phyloP scores from a whole-genome alignment of 2,113 vertebrate genomes.

The Tautogolabrus adspersus region DNA sequence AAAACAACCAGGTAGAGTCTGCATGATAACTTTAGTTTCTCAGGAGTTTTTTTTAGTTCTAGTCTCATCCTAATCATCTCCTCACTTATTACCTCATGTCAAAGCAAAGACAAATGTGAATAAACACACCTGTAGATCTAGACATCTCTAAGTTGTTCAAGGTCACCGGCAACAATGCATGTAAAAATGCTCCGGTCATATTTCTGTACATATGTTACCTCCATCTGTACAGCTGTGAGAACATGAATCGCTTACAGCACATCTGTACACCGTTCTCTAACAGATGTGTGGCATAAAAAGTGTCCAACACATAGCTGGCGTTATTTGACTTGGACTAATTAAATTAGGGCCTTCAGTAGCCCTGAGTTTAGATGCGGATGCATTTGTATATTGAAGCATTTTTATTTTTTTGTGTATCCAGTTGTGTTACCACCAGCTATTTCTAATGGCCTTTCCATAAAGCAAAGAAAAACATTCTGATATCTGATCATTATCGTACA shows the following conservation, averaged over 20 bases:
- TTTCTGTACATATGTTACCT: slow-evolving; percentile 43
- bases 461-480: slow-evolving; percentile 24
- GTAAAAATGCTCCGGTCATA: slow-evolving; percentile 6
- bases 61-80: slow-evolving; percentile 13
- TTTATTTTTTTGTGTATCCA: slow-evolving; percentile 17
- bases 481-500: slow-evolving; percentile 31
- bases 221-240: slow-evolving; percentile 50
- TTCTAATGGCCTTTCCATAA: neutral
- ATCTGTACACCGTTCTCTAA: slow-evolving; percentile 34
- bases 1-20: neutral
- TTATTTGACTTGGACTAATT: neutral
- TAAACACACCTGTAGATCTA: slow-evolving; percentile 34
- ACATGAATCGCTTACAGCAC: slow-evolving; percentile 28
- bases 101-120: slow-evolving; percentile 2
- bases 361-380: slow-evolving; percentile 3
- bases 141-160: slow-evolving; percentile 17
- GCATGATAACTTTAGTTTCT: neutral
- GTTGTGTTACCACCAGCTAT: neutral
- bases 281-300: slow-evolving; percentile 38
- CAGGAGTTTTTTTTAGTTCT: neutral
- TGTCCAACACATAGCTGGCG: neutral
- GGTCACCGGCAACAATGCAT: slow-evolving; percentile 33
- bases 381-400: slow-evolving; percentile 1
- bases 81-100: neutral
- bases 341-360: neutral